phyloP scores from a whole-genome alignment of 2,113 vertebrate species.

The Amphiprion ocellaris region DNA sequence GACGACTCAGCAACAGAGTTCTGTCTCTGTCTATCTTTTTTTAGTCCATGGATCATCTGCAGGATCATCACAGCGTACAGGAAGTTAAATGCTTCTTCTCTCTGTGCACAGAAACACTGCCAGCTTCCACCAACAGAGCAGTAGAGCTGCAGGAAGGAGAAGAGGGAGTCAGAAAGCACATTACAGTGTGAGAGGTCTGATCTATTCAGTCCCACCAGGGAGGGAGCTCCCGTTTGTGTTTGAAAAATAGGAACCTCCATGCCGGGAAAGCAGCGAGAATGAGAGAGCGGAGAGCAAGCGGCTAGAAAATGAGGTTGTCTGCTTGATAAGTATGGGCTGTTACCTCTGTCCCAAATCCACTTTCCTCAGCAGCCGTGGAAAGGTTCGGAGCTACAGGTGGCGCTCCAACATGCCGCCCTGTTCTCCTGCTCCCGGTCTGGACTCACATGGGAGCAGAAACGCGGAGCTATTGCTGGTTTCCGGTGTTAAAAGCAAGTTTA shows the following conservation, averaged over 20 bases:
- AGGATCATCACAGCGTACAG: too few species aligned
- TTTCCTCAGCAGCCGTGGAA: slow-evolving; percentile 75
- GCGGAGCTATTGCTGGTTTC: slow-evolving; percentile 26
- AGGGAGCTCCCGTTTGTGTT: slow-evolving; percentile 52
- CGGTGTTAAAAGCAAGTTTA: slow-evolving; percentile 25
- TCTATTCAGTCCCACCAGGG: slow-evolving; percentile 55
- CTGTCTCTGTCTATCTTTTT: too few species aligned
- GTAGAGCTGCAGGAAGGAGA: slow-evolving; percentile 24
- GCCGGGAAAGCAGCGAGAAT: slow-evolving; percentile 45
- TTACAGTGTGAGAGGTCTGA: slow-evolving; percentile 67
- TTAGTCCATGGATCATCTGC: too few species aligned
- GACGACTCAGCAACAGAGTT: too few species aligned
- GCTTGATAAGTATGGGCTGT: slow-evolving; percentile 76
- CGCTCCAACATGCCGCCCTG: slow-evolving; percentile 41
- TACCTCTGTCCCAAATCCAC: slow-evolving; percentile 74
- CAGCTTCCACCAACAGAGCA: slow-evolving; percentile 31
- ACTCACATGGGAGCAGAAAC: slow-evolving; percentile 23
- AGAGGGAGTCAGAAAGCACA: slow-evolving; percentile 63
- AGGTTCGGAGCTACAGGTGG: slow-evolving; percentile 60
- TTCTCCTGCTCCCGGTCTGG: slow-evolving; percentile 12
- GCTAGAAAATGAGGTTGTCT: slow-evolving; percentile 80
- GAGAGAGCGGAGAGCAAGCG: slow-evolving; percentile 44
- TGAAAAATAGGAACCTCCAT: slow-evolving; percentile 58
- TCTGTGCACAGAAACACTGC: slow-evolving; percentile 21
- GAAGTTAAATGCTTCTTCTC: not conserved